Percentiles rank a stretch among this genome's conserved stretches.
Conservation (phyloP, 2,797 vertebrate species). For the Neopelma chrysocephalum region DNA sequence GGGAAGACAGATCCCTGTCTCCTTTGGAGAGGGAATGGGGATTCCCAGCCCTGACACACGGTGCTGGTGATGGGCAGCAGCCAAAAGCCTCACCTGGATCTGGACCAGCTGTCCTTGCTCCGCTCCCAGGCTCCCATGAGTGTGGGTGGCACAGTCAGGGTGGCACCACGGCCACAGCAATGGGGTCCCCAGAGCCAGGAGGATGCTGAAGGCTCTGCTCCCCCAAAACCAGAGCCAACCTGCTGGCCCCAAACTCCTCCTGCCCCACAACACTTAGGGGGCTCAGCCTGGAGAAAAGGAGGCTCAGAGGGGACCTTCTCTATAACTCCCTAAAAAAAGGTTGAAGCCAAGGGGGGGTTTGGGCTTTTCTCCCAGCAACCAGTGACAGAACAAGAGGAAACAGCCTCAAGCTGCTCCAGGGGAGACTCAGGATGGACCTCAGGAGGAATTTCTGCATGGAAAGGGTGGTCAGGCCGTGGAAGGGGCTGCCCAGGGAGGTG, state of each 20-base stretch:
- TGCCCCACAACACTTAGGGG: neutral
- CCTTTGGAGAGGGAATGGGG: neutral
- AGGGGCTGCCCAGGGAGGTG: neutral
- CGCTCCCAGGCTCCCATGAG: neutral
- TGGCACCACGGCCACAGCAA: neutral
- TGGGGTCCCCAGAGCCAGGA: neutral
- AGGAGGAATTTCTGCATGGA: neutral
- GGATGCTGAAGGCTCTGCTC: neutral
- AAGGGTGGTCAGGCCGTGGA: neutral
- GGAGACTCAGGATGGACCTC: accelerated
- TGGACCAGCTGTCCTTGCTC: accelerated
- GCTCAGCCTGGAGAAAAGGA: neutral
- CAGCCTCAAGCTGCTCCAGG: neutral
- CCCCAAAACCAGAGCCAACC: neutral
- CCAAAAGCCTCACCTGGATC: neutral
- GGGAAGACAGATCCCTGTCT: neutral
- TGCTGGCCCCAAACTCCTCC: neutral
- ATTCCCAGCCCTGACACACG: neutral
- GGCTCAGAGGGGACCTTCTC: neutral
- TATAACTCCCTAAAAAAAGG: neutral
- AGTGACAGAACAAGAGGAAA: neutral
- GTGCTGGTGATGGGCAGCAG: accelerated
- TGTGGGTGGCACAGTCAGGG: accelerated
- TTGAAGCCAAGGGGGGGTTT: neutral
- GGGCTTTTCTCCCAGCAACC: neutral